These are phyloP conservation scores for Arvicola amphibius DNA, from an alignment of 2,797 vertebrate genomes.

Conservation along the genomic window DNA sequence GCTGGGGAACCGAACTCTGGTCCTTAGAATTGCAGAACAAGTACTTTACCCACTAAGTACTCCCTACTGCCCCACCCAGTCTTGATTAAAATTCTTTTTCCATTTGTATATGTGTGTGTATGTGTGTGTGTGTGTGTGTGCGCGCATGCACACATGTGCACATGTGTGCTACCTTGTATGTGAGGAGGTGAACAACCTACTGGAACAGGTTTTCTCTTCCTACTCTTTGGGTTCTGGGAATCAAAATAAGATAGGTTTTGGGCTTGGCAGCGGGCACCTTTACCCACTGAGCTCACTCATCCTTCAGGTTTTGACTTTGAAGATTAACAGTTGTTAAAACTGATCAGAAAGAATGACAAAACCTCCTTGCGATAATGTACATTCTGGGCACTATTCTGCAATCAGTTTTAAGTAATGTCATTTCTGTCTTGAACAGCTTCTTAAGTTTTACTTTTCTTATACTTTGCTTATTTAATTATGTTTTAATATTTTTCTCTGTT, in stretches of 20 bases:
- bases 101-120: neutral
- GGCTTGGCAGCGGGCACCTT: neutral
- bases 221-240: neutral
- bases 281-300: neutral
- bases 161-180: neutral
- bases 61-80: no score
- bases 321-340: neutral
- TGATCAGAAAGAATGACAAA: neutral
- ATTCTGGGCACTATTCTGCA: neutral
- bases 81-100: neutral
- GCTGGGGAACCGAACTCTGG: neutral
- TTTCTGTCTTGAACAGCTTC: conserved; percentile 1
- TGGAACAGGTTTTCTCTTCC: neutral
- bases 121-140: neutral
- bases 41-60: neutral
- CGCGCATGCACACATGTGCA: no score
- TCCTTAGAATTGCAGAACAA: no score
- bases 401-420: neutral
- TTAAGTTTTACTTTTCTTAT: conserved; percentile 39
- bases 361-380: neutral
- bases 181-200: neutral
- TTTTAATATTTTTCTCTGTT: conserved; percentile 64
- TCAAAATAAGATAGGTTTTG: neutral
- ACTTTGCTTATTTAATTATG: conserved; percentile 57
- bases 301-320: neutral